phyloP scores from a whole-genome alignment of 2,888 invertebrate genomes.

The Epinotia nisella region DNA sequence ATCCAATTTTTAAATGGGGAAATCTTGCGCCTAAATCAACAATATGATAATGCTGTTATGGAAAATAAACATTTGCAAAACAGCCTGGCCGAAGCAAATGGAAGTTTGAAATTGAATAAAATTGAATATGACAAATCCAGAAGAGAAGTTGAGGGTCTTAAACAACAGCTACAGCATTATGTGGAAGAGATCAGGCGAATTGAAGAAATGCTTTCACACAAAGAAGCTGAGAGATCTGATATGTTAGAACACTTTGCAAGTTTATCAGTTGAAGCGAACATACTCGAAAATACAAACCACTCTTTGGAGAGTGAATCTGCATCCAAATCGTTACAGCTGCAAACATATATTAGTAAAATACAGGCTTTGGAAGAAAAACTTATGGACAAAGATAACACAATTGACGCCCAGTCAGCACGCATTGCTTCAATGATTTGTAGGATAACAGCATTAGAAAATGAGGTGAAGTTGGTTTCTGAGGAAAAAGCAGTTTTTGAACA shows the following conservation, averaged over 20 bases:
- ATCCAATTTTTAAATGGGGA: constrained; percentile 85
- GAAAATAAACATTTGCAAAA: constrained; percentile 91
- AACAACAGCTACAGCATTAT: constrained; percentile 91
- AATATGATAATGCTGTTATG: constrained; percentile 85
- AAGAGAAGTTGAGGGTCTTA: constrained; percentile 89
- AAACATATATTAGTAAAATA: constrained; percentile 79
- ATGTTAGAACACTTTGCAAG: constrained; percentile 92
- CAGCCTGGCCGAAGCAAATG: constrained; percentile 87
- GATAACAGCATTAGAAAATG: constrained; percentile 73
- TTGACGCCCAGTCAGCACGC: constrained; percentile 69
- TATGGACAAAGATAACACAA: constrained; percentile 73
- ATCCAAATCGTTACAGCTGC: constrained; percentile 86
- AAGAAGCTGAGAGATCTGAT: constrained; percentile 92
- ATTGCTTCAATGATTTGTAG: constrained; percentile 73
- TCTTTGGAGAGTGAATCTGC: constrained; percentile 91
- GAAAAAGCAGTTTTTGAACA: constrained; percentile 76
- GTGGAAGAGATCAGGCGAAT: constrained; percentile 91
- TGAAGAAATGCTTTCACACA: constrained; percentile 89
- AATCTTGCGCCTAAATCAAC: constrained; percentile 81
- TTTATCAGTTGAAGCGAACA: constrained; percentile 90
- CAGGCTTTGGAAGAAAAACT: constrained; percentile 87
- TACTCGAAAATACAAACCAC: constrained; percentile 91
- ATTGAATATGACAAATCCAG: constrained; percentile 88
- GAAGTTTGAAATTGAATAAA: constrained; percentile 86
- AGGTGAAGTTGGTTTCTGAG: constrained; percentile 75